A percentile compares a stretch with the other conserved stretches of the same genome.
phyloP scores from a whole-genome alignment of 1,140 invertebrate species.

The Musca domestica region DNA sequence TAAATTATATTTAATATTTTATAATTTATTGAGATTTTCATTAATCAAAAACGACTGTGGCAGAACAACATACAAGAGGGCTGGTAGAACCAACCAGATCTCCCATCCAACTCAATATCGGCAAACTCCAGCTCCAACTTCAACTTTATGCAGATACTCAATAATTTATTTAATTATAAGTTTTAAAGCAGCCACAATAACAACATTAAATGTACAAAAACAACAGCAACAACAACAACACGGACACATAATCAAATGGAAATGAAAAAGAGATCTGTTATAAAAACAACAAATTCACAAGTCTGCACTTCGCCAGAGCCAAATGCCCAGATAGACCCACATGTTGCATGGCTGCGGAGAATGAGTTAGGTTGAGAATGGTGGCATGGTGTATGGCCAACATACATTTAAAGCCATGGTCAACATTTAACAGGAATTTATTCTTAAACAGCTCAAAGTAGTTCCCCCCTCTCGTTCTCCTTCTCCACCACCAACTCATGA shows the following conservation, averaged over 20 bases:
- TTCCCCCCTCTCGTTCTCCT: too few species aligned
- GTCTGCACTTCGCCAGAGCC: neutral
- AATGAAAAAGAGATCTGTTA: too few species aligned
- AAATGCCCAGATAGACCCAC: too few species aligned
- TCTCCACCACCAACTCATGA: too few species aligned
- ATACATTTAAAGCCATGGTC: neutral
- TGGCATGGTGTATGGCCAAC: too few species aligned
- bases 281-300: slow-evolving; percentile 7
- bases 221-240: neutral
- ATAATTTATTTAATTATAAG: slow-evolving; percentile 23
- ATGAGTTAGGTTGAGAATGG: too few species aligned
- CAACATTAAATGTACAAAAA: neutral
- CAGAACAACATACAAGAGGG: neutral
- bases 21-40: slow-evolving; percentile 23
- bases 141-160: slow-evolving; percentile 4
- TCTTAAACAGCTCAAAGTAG: slow-evolving; percentile 8
- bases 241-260: too few species aligned
- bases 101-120: neutral
- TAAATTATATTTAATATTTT: neutral
- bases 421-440: slow-evolving; percentile 16
- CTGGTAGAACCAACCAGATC: neutral
- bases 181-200: neutral
- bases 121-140: too few species aligned
- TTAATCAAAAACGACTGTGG: slow-evolving; percentile 11
- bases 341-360: too few species aligned